Evolutionary conservation across 2,113 vertebrate genomes (phyloP).

Genomic region (Carettochelys insculpta): DNA sequence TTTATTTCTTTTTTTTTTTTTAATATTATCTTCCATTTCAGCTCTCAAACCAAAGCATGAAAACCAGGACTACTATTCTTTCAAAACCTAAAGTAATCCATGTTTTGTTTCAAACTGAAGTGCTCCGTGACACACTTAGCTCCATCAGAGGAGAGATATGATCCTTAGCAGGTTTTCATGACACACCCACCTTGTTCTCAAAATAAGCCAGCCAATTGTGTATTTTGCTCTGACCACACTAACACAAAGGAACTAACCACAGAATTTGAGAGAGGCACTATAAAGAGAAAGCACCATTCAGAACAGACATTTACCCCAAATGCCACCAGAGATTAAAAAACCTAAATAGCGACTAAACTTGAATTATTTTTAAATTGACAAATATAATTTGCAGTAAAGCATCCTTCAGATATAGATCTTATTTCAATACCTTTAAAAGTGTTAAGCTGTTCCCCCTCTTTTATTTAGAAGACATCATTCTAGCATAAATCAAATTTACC

Average conservation of each 20-base stretch:
- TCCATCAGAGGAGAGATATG: fast-evolving
- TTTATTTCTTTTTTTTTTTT: slow-evolving; percentile 27
- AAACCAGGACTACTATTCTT: neutral
- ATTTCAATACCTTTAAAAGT: neutral
- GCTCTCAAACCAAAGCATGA: neutral
- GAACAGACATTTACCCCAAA: neutral
- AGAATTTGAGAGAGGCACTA: neutral
- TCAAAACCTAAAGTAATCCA: neutral
- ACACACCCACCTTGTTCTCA: fast-evolving
- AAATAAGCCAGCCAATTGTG: neutral
- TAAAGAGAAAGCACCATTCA: neutral
- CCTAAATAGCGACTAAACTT: neutral
- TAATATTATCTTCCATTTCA: neutral
- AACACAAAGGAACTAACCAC: neutral
- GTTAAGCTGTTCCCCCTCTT: neutral
- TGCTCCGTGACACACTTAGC: neutral
- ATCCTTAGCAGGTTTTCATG: neutral
- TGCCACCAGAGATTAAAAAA: neutral
- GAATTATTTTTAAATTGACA: neutral
- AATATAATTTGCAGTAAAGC: neutral
- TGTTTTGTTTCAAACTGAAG: neutral
- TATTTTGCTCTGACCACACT: neutral
- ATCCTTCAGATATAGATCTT: neutral
- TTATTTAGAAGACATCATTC: neutral
- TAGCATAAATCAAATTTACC: neutral